Evolutionary conservation across 2,888 invertebrate species (phyloP).

Genomic region (Cataglyphis altisquamis): DNA sequence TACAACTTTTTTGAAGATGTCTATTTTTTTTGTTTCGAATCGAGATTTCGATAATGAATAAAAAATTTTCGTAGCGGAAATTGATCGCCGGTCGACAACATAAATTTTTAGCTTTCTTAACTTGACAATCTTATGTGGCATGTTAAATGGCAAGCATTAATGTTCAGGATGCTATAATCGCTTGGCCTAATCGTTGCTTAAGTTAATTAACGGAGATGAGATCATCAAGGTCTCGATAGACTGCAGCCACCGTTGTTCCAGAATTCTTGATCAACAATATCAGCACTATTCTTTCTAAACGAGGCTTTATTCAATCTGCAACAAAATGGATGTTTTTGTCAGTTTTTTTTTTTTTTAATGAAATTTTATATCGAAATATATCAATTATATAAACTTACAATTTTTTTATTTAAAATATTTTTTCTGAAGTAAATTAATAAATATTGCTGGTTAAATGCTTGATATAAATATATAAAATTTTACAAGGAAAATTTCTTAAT

Average conservation of each 20-base stretch:
- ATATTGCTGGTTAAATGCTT: not conserved
- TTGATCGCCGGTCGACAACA: slow-evolving; percentile 11
- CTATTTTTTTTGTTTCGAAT: not conserved
- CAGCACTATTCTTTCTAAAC: not conserved
- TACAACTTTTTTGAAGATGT: not conserved
- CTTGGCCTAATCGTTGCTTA: slow-evolving; percentile 70
- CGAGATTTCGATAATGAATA: not conserved
- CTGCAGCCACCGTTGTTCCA: slow-evolving; percentile 59
- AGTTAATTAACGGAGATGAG: slow-evolving; percentile 73
- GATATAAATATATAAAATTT: not conserved
- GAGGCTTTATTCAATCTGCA: not conserved
- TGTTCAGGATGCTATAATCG: slow-evolving; percentile 65
- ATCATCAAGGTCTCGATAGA: slow-evolving; percentile 58
- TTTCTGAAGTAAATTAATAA: not conserved
- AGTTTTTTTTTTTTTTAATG: not conserved
- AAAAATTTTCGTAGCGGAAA: slow-evolving; percentile 36
- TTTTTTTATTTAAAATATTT: not conserved
- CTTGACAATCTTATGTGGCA: slow-evolving; percentile 40
- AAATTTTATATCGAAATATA: not conserved
- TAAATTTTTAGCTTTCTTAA: not conserved
- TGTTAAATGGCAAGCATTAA: slow-evolving; percentile 64
- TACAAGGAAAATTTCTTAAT: not conserved
- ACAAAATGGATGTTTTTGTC: slow-evolving; percentile 1
- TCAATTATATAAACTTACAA: slow-evolving; percentile 6
- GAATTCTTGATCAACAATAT: slow-evolving; percentile 45